Evolutionary conservation across 2,797 vertebrate species (phyloP).

Genomic region (Anguilla obscura): DNA sequence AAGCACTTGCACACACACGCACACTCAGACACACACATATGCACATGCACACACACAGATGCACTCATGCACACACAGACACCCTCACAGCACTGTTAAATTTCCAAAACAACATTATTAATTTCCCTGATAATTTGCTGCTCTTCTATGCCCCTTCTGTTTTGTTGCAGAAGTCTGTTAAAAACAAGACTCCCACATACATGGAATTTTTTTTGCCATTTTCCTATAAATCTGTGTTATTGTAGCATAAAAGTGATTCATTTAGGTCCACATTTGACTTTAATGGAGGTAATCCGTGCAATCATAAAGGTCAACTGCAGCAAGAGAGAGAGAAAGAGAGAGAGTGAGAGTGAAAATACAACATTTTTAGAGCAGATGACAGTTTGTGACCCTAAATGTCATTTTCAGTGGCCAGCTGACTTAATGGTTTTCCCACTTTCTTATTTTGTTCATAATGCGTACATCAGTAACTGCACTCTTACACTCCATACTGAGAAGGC

Average conservation of each 20-base stretch:
- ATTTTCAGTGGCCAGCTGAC: slow-evolving; percentile 13
- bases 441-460: not conserved
- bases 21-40: too few species aligned
- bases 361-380: not conserved
- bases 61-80: not conserved
- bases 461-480: not conserved
- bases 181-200: slow-evolving; percentile 10
- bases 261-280: not conserved
- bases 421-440: not conserved
- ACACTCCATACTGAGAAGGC: not conserved
- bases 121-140: not conserved
- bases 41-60: not conserved
- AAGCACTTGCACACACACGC: too few species aligned
- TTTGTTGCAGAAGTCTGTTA: not conserved
- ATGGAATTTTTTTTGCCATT: slow-evolving; percentile 19
- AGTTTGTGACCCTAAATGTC: not conserved
- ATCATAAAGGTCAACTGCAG: slow-evolving; percentile 34
- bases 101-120: not conserved
- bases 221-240: slow-evolving; percentile 32
- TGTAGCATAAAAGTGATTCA: not conserved
- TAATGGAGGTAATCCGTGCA: slow-evolving; percentile 11
- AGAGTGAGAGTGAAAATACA: not conserved
- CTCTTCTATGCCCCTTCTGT: not conserved
- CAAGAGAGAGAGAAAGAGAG: not conserved
- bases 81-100: not conserved